Conservation (phyloP, 2,888 invertebrate species). For the Rotaria macrura region DNA sequence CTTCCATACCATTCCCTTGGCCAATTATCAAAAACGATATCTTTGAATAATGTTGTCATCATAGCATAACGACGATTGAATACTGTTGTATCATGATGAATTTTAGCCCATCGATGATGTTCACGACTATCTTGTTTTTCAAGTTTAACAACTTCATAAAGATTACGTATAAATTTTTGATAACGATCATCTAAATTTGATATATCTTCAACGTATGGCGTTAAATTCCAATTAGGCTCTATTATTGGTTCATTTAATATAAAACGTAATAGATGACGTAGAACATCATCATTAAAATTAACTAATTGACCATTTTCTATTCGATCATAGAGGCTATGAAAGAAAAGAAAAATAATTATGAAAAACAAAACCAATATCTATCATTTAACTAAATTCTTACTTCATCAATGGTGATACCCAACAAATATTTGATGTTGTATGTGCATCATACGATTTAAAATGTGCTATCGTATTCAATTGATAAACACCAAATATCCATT, state of each 20-base stretch:
- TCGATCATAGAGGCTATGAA: conserved; percentile 58
- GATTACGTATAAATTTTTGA: conserved; percentile 22
- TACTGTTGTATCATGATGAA: neutral
- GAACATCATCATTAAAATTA: conserved; percentile 69
- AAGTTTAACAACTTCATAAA: conserved; percentile 32
- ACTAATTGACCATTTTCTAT: conserved; percentile 54
- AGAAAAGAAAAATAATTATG: no score
- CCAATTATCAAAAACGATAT: conserved; percentile 31
- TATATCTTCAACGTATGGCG: conserved; percentile 31
- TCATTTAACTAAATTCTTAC: neutral
- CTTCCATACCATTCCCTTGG: conserved; percentile 31
- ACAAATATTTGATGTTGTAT: conserved; percentile 27
- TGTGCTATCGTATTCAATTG: conserved; percentile 72
- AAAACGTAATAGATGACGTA: conserved; percentile 64
- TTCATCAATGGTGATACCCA: neutral
- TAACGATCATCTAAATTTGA: conserved; percentile 26
- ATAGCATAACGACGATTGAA: conserved; percentile 29
- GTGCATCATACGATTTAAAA: conserved; percentile 29
- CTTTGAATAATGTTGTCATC: conserved; percentile 29
- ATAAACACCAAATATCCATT: conserved; percentile 75
- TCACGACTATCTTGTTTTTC: conserved; percentile 26
- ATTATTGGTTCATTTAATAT: conserved; percentile 53
- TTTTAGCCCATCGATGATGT: conserved; percentile 25
- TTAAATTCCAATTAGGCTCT: conserved; percentile 20
- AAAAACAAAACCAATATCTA: neutral